These are phyloP conservation scores for Ciconia boyciana DNA, from an alignment of 2,113 vertebrate genomes.

Conservation along the genomic window DNA sequence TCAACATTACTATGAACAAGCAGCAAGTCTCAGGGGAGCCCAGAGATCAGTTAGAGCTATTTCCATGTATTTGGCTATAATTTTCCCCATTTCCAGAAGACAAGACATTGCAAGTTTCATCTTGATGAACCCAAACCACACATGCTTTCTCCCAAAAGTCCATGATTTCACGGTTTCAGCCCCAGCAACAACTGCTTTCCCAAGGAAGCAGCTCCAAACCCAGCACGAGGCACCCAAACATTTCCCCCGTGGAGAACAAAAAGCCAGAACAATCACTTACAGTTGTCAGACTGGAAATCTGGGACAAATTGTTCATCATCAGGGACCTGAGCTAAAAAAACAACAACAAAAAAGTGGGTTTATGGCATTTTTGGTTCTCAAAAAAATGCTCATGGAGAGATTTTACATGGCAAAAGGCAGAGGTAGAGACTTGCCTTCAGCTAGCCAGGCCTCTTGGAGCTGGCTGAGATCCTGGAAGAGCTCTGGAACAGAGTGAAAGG, in stretches of 20 bases:
- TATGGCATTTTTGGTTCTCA: background rate
- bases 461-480: slow-evolving; percentile 98
- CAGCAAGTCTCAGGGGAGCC: background rate
- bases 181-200: background rate
- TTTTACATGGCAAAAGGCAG: slow-evolving; percentile 10
- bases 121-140: background rate
- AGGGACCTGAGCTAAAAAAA: slow-evolving; percentile 89
- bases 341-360: background rate
- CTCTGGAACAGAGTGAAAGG: slow-evolving; percentile 78
- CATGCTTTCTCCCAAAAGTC: background rate
- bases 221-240: background rate
- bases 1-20: background rate
- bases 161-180: accelerated
- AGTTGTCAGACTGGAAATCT: slow-evolving; percentile 96
- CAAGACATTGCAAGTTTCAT: background rate
- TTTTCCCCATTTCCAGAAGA: background rate
- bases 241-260: background rate
- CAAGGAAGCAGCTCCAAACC: background rate
- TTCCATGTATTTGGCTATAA: background rate
- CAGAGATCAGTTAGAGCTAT: background rate
- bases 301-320: slow-evolving; percentile 98
- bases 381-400: background rate
- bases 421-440: slow-evolving; percentile 85
- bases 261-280: slow-evolving; percentile 81
- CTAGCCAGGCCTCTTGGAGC: slow-evolving; percentile 97